A percentile compares a stretch with the other conserved stretches of the same genome.
Conservation (phyloP, 2,797 vertebrate genomes). For the Pelodytes ibericus region DNA sequence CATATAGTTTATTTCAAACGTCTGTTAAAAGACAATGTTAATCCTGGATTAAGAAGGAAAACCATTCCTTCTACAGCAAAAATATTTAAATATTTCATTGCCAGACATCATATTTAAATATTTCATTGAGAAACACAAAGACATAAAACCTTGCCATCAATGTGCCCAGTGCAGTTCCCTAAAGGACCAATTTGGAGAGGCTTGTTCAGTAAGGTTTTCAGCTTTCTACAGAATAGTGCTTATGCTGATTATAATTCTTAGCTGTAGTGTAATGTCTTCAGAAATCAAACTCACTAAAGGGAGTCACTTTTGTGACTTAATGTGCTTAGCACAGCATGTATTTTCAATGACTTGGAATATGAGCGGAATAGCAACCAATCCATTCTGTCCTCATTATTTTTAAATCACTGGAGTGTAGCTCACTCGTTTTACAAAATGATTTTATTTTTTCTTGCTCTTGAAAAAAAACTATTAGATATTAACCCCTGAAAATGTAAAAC, state of each 20-base stretch:
- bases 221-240: constrained; percentile 34
- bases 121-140: constrained; percentile 43
- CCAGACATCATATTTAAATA: constrained; percentile 42
- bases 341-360: constrained; percentile 55
- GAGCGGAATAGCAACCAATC: constrained; percentile 55
- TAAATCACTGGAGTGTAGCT: constrained; percentile 32
- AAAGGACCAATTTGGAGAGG: constrained; percentile 54
- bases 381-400: constrained; percentile 52
- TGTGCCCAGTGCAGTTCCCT: constrained; percentile 48
- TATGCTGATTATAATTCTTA: constrained; percentile 46
- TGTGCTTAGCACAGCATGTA: constrained; percentile 56
- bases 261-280: constrained; percentile 48
- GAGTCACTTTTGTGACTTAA: constrained; percentile 56
- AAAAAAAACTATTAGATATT: background rate
- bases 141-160: constrained; percentile 45
- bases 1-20: constrained; percentile 12
- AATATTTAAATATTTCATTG: constrained; percentile 37
- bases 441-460: background rate
- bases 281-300: constrained; percentile 57
- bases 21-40: background rate
- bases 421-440: constrained; percentile 13
- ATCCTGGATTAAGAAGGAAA: background rate
- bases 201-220: constrained; percentile 42
- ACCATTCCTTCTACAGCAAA: background rate
- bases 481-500: background rate